phyloP scores from a whole-genome alignment of 2,888 invertebrate genomes.

The Orthosia incerta region DNA sequence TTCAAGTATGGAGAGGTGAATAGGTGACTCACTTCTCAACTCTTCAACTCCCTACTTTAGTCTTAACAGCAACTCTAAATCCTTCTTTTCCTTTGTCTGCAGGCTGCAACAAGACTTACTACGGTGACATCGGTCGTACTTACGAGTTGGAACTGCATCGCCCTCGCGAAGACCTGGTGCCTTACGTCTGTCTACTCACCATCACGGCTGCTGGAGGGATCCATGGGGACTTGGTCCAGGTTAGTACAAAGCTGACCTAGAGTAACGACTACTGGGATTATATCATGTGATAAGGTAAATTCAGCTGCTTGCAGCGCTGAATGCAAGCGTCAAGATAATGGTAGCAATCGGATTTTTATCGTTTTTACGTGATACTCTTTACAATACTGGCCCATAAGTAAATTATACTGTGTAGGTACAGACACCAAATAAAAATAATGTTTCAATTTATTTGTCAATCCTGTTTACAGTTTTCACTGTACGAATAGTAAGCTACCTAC shows the following conservation, averaged over 20 bases:
- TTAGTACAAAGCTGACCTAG: constrained; percentile 77
- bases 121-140: constrained; percentile 96
- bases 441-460: background rate
- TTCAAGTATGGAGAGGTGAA: too few species aligned
- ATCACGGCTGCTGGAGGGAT: constrained; percentile 96
- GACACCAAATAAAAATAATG: too few species aligned
- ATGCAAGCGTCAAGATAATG: background rate
- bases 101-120: constrained; percentile 98
- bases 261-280: background rate
- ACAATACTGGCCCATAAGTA: background rate
- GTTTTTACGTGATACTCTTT: background rate
- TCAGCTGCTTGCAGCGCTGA: background rate
- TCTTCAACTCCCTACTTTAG: background rate
- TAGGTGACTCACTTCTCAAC: too few species aligned
- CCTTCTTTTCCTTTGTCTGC: constrained; percentile 76
- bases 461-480: background rate
- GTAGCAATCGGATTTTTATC: background rate
- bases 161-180: constrained; percentile 96
- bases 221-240: constrained; percentile 97
- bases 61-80: background rate
- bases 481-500: too few species aligned
- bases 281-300: background rate
- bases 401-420: background rate
- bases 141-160: constrained; percentile 96
- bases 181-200: constrained; percentile 96